Percentiles rank a stretch among this genome's conserved stretches.
Evolutionary conservation across 2,888 invertebrate genomes (phyloP).

Genomic region (Apantesis nais): DNA sequence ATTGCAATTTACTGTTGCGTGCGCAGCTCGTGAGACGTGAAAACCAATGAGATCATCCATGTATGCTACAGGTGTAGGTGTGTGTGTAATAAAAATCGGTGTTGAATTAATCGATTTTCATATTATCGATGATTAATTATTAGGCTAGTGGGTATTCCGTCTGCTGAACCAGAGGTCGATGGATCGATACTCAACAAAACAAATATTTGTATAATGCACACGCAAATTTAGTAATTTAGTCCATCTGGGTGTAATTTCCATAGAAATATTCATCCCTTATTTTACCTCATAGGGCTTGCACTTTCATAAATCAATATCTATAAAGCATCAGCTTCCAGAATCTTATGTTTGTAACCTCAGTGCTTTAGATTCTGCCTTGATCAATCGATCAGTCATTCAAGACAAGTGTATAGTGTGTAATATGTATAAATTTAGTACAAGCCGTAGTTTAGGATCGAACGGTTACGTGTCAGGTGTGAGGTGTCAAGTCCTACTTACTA

Average conservation of each 20-base stretch:
- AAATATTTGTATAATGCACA: not conserved
- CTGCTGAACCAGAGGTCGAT: not conserved
- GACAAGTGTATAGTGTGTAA: no score
- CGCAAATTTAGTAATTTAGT: no score
- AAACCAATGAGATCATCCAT: slow-evolving; percentile 38
- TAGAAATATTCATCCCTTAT: no score
- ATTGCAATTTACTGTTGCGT: slow-evolving; percentile 34
- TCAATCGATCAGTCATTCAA: no score
- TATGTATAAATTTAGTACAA: not conserved
- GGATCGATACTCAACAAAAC: not conserved
- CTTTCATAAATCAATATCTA: no score
- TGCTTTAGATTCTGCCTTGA: no score
- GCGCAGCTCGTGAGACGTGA: slow-evolving; percentile 12
- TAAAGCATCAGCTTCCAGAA: no score
- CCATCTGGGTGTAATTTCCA: no score
- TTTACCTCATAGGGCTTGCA: no score
- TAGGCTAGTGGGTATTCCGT: not conserved
- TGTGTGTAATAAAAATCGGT: slow-evolving; percentile 17
- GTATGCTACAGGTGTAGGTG: slow-evolving; percentile 15
- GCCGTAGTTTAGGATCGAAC: not conserved
- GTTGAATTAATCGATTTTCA: slow-evolving; percentile 20
- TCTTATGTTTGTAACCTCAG: no score
- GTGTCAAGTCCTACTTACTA: not conserved
- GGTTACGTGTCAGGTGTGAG: not conserved
- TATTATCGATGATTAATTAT: slow-evolving; percentile 21